Percentiles rank a stretch among this genome's conserved stretches.
Conservation (phyloP, 2,797 vertebrate genomes). For the Hemibagrus guttatus region DNA sequence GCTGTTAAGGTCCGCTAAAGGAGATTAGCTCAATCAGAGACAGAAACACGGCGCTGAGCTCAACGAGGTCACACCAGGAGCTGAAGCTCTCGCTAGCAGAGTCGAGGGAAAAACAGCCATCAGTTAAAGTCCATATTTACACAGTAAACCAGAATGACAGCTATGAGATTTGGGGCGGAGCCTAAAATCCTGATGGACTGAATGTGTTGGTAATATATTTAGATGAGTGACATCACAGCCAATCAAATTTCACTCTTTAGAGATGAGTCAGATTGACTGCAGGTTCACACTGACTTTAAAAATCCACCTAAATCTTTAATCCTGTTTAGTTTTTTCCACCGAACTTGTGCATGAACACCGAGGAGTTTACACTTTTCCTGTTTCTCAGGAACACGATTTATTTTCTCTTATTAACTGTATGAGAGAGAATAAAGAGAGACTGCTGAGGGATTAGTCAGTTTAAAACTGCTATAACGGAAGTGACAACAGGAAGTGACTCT, state of each 20-base stretch:
- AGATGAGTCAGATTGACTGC: too few relatives aligned
- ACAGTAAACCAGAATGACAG: not conserved
- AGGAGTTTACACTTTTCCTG: not conserved
- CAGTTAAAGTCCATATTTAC: not conserved
- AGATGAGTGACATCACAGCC: not conserved
- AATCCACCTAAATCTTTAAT: not conserved
- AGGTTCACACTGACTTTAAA: not conserved
- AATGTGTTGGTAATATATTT: not conserved
- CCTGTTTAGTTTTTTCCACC: not conserved
- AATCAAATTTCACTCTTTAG: not conserved
- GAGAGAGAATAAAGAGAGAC: not conserved
- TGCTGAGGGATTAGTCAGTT: not conserved
- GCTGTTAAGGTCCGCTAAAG: conserved; percentile 41
- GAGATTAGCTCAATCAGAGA: conserved; percentile 41
- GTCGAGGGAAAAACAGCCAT: not conserved
- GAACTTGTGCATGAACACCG: not conserved
- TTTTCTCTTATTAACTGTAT: not conserved
- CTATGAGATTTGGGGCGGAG: not conserved
- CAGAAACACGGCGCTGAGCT: not conserved
- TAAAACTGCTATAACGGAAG: not conserved
- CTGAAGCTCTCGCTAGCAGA: not conserved
- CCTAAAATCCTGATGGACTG: not conserved
- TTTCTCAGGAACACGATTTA: not conserved
- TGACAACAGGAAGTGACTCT: not conserved
- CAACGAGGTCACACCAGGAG: not conserved